Base-by-base conservation (phyloP, 2,888 invertebrate species). In the Platycheirus rosarum region DNA sequence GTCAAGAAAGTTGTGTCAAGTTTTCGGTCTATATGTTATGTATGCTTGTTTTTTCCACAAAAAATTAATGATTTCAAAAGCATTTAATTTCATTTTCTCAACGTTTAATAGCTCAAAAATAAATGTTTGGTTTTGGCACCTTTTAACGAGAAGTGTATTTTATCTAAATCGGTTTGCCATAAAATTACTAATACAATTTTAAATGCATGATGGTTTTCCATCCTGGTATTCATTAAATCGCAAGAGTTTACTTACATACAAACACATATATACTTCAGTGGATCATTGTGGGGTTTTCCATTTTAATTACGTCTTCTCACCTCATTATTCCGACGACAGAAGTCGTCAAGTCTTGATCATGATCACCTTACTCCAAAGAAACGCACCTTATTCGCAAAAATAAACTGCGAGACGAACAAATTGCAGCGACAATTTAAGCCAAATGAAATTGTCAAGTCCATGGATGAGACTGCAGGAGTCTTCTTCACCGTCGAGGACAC, bases 271-370 rank as follows among this genome's bases (percentile, higher is more conserved):
- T 62, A 60, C 42, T 46, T 11, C n/a, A n/a, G 23, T 37, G 11
- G 35, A 63, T 26, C 55, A 60, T 53, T 26, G 48, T 37, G 62
- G 57, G 53, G 57, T 77, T 55, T 82, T 66, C 23, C 40, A 60
- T 60, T 70, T 80, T 76, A 76, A 82, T 82, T 71, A 66, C 42
- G 71, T 82, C 48, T 82, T 82, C 82, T 77, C 77, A 82, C 82
- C 68, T 82, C 66, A 65, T 76, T 70, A 66, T 65, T 26, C 55
- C 20, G 23, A 35, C 42, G 53, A 20, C 48, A 62, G 32, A 23
- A n/a, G n/a, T n/a, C n/a, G n/a, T 57, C 26, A 40, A 11, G 11
- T 40, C 65, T 14, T 40, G 23, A 37, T 32, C 29, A 32, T 32
- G 29, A 32, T 32, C 29, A 32, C 13, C 7, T 13, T 42, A 13